Percentiles rank a stretch among this genome's conserved stretches.
Evolutionary conservation across 2,113 vertebrate genomes (phyloP).

Genomic region (Cottus gobio): DNA sequence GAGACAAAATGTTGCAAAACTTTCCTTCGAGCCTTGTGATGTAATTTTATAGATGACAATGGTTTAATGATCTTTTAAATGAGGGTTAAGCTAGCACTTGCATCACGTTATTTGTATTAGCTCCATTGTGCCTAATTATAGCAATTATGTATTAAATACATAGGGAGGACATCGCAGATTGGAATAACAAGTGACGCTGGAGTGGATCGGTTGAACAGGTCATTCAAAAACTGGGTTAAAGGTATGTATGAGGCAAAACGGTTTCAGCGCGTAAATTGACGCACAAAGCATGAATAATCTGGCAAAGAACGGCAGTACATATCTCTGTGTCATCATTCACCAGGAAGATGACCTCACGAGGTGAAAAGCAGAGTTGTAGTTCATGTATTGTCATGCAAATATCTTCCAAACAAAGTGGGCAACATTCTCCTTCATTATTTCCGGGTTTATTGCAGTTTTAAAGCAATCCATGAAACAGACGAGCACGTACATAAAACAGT

Average conservation of each 20-base stretch:
- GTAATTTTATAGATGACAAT: background rate
- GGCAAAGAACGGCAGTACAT: too few relatives aligned
- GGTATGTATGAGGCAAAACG: background rate
- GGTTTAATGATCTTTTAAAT: background rate
- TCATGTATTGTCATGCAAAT: too few relatives aligned
- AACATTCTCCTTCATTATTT: background rate
- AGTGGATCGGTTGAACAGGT: background rate
- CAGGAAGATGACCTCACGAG: too few relatives aligned
- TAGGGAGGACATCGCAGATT: background rate
- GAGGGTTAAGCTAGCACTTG: too few relatives aligned
- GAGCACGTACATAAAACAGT: slow-evolving; percentile 13
- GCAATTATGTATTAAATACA: too few relatives aligned
- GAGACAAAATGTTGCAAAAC: background rate
- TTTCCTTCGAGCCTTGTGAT: background rate
- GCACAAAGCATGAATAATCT: background rate
- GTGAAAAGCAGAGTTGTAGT: too few relatives aligned
- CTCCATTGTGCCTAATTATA: too few relatives aligned
- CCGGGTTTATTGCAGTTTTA: slow-evolving; percentile 64
- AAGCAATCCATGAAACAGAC: slow-evolving; percentile 40
- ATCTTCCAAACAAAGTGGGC: too few relatives aligned
- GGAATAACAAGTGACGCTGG: too few relatives aligned
- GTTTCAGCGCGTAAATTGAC: background rate
- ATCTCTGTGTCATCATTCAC: too few relatives aligned
- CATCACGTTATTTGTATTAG: too few relatives aligned
- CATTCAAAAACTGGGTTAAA: background rate